Conservation (phyloP, 2,113 vertebrate genomes). For the Burhinus oedicnemus region DNA sequence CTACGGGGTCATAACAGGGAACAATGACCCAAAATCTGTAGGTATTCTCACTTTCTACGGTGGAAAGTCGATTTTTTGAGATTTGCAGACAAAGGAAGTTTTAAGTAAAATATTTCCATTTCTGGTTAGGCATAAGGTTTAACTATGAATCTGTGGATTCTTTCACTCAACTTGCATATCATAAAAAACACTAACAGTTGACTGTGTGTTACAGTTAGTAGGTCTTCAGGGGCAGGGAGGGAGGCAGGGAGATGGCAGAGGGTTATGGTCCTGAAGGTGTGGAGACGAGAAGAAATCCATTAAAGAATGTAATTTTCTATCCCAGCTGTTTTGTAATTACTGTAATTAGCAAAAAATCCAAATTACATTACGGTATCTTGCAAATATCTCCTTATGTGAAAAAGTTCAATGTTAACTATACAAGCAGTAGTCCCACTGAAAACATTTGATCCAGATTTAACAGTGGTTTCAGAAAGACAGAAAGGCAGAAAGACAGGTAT, state of each 20-base stretch:
- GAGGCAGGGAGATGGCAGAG: neutral
- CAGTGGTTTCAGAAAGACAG: neutral
- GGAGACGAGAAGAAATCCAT: neutral
- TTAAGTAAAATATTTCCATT: neutral
- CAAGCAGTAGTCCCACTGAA: neutral
- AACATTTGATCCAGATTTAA: neutral
- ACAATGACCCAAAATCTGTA: neutral
- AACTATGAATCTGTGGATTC: neutral
- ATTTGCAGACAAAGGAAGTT: neutral
- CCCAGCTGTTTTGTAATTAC: neutral
- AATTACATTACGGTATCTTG: neutral
- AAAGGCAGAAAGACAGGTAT: neutral
- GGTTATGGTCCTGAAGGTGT: neutral
- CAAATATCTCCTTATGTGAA: neutral
- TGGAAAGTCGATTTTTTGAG: neutral
- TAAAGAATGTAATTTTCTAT: neutral
- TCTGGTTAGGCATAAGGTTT: neutral
- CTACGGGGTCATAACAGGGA: neutral
- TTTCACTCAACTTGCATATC: neutral
- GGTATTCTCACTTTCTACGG: neutral
- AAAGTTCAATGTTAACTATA: neutral
- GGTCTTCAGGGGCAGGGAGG: fast-evolving
- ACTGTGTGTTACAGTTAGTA: neutral
- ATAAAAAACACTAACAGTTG: neutral
- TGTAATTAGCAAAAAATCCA: neutral